A percentile compares a stretch with the other conserved stretches of the same genome.
Evolutionary conservation across 2,888 invertebrate species (phyloP).

Genomic region (Itoplectis maculator): DNA sequence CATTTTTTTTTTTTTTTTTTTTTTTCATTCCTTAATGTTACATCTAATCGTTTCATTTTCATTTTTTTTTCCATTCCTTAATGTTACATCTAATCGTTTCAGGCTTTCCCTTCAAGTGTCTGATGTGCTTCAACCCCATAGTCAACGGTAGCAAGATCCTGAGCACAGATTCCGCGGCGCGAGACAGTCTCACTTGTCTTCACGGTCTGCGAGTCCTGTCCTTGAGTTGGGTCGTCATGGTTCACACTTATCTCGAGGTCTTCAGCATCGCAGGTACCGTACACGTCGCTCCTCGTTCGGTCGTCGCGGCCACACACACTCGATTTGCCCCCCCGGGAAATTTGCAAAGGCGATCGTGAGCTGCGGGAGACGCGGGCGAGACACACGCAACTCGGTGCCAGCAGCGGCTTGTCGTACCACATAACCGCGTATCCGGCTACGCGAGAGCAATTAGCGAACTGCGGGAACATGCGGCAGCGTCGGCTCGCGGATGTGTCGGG

Average conservation of each 20-base stretch:
- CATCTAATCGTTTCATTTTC: too few relatives aligned
- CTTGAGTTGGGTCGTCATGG: constrained; percentile 93
- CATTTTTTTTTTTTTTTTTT: too few relatives aligned
- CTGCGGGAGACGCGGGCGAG: neutral
- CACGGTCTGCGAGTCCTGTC: constrained; percentile 93
- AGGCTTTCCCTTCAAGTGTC: constrained; percentile 87
- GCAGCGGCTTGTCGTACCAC: neutral
- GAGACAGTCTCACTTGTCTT: constrained; percentile 90
- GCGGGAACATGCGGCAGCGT: constrained; percentile 29
- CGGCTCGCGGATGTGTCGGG: constrained; percentile 32
- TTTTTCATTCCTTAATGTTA: too few relatives aligned
- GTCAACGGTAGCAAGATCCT: constrained; percentile 91
- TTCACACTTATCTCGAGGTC: constrained; percentile 93
- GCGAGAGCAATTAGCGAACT: constrained; percentile 48
- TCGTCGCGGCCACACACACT: neutral
- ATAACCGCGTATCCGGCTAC: constrained; percentile 51
- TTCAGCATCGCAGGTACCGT: constrained; percentile 89
- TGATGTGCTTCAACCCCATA: constrained; percentile 91
- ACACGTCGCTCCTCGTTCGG: too few relatives aligned
- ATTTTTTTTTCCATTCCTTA: too few relatives aligned
- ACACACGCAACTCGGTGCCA: neutral
- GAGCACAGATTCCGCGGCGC: constrained; percentile 90
- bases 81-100: constrained; percentile 55
- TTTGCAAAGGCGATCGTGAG: constrained; percentile 3
- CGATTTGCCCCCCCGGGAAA: constrained; percentile 1